Conservation (phyloP, 1,140 invertebrate genomes). For the Diabrotica undecimpunctata region DNA sequence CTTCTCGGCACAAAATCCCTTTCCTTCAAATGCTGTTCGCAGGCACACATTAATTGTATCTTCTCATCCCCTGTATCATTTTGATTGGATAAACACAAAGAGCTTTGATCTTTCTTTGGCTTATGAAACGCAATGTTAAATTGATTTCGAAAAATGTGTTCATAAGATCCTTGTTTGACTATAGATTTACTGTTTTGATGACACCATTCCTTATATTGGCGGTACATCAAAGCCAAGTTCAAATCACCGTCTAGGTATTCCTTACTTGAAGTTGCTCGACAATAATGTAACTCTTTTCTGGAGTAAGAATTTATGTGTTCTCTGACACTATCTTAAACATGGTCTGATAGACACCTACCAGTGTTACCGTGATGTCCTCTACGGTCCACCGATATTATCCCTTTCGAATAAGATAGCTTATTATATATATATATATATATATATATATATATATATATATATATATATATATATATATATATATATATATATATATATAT, state of each 20-base stretch:
- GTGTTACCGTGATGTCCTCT: not conserved
- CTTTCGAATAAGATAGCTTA: too few relatives aligned
- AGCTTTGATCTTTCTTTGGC: not conserved
- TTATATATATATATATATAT: too few relatives aligned
- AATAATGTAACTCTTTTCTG: not conserved
- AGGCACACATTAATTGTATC: not conserved
- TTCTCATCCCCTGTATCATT: not conserved
- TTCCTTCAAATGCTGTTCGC: not conserved
- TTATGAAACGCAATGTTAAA: not conserved
- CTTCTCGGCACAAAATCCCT: not conserved
- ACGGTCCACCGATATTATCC: too few relatives aligned
- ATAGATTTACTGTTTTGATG: not conserved
- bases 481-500: too few relatives aligned
- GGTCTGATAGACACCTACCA: not conserved
- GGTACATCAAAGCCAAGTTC: not conserved
- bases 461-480: too few relatives aligned
- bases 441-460: too few relatives aligned
- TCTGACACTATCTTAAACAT: not conserved
- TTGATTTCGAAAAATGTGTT: not conserved
- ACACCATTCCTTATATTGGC: not conserved
- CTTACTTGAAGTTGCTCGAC: not conserved
- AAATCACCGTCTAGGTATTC: not conserved
- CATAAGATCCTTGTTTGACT: not conserved
- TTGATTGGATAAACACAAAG: not conserved
- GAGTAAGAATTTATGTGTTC: not conserved